Base-by-base conservation (phyloP, 35 echinoderm and acorn worm species). In the Amphiura filiformis region DNA sequence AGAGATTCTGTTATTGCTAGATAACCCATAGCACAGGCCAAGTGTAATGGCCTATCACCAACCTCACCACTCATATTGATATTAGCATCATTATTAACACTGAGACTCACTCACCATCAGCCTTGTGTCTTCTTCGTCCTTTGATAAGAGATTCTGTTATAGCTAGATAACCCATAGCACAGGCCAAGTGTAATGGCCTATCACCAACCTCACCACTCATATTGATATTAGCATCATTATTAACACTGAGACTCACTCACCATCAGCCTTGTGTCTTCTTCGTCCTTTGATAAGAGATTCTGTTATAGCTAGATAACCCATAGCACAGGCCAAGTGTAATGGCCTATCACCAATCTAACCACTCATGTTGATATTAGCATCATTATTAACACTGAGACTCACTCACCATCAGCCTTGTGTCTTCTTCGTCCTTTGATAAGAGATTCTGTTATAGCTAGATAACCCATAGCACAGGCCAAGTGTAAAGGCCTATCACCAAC, bases 381-480 rank as follows among this genome's bases (percentile, higher is more conserved):
- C n/a, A n/a, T n/a, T n/a, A n/a, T n/a, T n/a, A n/a, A n/a, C n/a
- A n/a, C n/a, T n/a, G n/a, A n/a, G n/a, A n/a, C n/a, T n/a, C 30
- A 87, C 82, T 78, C 56, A 91, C 89, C 89, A 79, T 91, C 82
- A 80, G 89, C 89, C 34, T 91, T 91, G 65, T 91, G 84, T 49
- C 77, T 91, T 36, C 82, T 80, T 37, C 89, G 37, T 38, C 89
- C 89, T 38, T 84, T 91, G 32, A 91, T 75, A 26, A 91, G 47
- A 11, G 84, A 42, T 65, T 91, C 82, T 28, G 82, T 79, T n/a
- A 91, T 84, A 36, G 78, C 49, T 41, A 84, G 82, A 52, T 85
- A 84, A 31, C 89, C 89, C 79, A 84, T 77, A 37, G 79, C 28
- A 84, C 89, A 91, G 9, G 89, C 39, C 49, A 85, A n/a, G 17